Evolutionary conservation across 2,113 vertebrate species (phyloP).

Genomic region (Rhinolophus ferrumequinum): DNA sequence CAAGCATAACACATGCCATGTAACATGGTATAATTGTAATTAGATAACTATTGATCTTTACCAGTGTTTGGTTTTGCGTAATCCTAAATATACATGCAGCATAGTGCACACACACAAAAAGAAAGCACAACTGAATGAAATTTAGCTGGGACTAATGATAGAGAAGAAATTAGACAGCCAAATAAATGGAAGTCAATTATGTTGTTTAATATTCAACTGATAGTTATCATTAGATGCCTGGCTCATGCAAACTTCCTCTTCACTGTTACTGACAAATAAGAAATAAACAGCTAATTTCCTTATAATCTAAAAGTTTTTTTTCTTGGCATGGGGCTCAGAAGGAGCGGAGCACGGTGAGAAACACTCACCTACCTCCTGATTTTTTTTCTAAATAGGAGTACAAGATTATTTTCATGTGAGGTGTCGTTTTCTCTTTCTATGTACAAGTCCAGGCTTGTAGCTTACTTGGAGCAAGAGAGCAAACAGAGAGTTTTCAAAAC

Average conservation of each 20-base stretch:
- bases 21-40: not conserved
- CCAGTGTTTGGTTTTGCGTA: not conserved
- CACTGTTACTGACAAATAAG: not conserved
- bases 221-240: not conserved
- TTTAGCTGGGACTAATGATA: not conserved
- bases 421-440: not conserved
- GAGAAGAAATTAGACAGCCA: not conserved
- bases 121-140: not conserved
- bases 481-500: not conserved
- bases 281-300: not conserved
- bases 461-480: not conserved
- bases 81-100: not conserved
- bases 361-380: not conserved
- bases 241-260: not conserved
- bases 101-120: not conserved
- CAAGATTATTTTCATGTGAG: not conserved
- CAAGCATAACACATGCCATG: not conserved
- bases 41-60: conserved; percentile 35
- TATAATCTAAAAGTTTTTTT: not conserved
- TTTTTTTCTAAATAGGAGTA: not conserved
- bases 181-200: not conserved
- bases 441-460: not conserved
- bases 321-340: not conserved
- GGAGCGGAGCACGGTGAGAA: not conserved
- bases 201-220: not conserved